Evolutionary conservation across 2,888 invertebrate species (phyloP).

Genomic region (Drymonia ruficornis): DNA sequence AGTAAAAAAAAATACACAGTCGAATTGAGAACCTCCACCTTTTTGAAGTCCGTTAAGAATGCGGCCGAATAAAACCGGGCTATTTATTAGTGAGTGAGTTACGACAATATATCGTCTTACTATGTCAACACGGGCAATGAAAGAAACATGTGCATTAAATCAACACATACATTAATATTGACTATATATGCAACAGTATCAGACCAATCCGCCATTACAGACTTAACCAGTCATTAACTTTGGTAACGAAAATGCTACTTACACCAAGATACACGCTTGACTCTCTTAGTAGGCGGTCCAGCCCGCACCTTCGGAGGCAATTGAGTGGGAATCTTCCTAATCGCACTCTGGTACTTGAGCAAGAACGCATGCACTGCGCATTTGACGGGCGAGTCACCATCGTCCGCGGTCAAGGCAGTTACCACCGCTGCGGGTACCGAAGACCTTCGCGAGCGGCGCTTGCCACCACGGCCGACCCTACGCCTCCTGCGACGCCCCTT

Average conservation of each 20-base stretch:
- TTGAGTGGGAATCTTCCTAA: slow-evolving; percentile 69
- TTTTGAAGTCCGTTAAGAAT: too few relatives aligned
- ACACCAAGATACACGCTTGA: slow-evolving; percentile 79
- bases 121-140: too few relatives aligned
- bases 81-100: too few relatives aligned
- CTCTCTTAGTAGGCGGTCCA: slow-evolving; percentile 73
- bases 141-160: too few relatives aligned
- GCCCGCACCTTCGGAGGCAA: slow-evolving; percentile 71
- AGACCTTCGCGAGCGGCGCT: slow-evolving; percentile 57
- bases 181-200: too few relatives aligned
- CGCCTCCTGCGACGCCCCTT: slow-evolving; percentile 59
- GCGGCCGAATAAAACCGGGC: too few relatives aligned
- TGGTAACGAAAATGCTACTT: slow-evolving; percentile 49
- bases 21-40: too few relatives aligned
- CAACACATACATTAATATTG: too few relatives aligned
- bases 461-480: slow-evolving; percentile 58
- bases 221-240: too few relatives aligned
- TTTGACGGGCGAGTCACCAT: slow-evolving; percentile 55
- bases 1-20: too few relatives aligned
- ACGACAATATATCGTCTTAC: too few relatives aligned
- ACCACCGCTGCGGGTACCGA: slow-evolving; percentile 32
- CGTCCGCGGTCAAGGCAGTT: slow-evolving; percentile 29
- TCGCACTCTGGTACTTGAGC: slow-evolving; percentile 68
- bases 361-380: slow-evolving; percentile 76
- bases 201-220: too few relatives aligned